These are phyloP conservation scores for Ephestia elutella DNA, from an alignment of 1,140 invertebrate genomes.

Conservation along the genomic window DNA sequence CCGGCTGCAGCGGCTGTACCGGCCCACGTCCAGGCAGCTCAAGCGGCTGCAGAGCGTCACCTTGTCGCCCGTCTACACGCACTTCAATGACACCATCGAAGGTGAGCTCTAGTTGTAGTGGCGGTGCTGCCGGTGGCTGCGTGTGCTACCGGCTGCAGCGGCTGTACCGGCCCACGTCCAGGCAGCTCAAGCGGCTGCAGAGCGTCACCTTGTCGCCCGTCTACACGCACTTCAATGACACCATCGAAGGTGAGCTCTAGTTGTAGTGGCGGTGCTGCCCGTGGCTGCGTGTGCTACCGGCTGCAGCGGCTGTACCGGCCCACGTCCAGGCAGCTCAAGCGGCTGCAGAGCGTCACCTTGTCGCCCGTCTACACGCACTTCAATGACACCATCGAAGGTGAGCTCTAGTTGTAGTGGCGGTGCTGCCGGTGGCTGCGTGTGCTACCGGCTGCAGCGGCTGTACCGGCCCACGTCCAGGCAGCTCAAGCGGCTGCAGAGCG, in stretches of 20 bases:
- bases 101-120: slow-evolving; percentile 85
- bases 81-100: slow-evolving; percentile 93
- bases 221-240: too few relatives aligned
- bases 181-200: slow-evolving; percentile 93
- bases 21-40: slow-evolving; percentile 92
- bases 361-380: too few relatives aligned
- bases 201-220: too few relatives aligned
- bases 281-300: slow-evolving; percentile 89
- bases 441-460: slow-evolving; percentile 89
- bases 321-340: slow-evolving; percentile 93
- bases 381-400: too few relatives aligned
- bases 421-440: slow-evolving; percentile 88
- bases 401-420: too few relatives aligned
- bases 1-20: slow-evolving; percentile 88
- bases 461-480: slow-evolving; percentile 93
- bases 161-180: slow-evolving; percentile 89
- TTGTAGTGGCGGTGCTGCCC: slow-evolving; percentile 84
- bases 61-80: slow-evolving; percentile 92
- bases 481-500: slow-evolving; percentile 91
- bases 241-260: too few relatives aligned
- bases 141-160: slow-evolving; percentile 92
- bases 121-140: slow-evolving; percentile 86
- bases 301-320: slow-evolving; percentile 89
- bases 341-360: slow-evolving; percentile 90
- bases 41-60: slow-evolving; percentile 92